Base-by-base conservation (phyloP, 92 coral and sea anemone species). In the Zoanthus solanderi region DNA sequence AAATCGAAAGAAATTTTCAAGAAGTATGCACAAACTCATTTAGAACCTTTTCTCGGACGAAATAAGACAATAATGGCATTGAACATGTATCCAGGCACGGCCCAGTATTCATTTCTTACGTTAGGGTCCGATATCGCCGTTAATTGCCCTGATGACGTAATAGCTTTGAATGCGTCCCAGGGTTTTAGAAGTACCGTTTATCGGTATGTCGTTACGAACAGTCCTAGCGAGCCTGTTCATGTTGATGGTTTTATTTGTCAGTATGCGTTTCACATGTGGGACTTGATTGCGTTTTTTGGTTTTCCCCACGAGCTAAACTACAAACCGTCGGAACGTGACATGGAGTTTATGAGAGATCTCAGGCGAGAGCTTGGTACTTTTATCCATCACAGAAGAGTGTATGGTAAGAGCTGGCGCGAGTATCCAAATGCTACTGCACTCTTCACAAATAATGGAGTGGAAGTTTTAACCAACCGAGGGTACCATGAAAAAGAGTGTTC, bases 211-310 rank as follows among this genome's bases (percentile, higher is more conserved):
- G 87, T 88, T 14, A 93, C 95, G 50, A 88, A 88, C 60, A 68
- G 79, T 46, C 95, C 93, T 2, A 78, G 90, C 73, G 34, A 28
- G 2, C 88, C 88, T 4, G 52, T 89, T 29, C 31, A 76, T 63
- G 53, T 72, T 11, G 16, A 81, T 57, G 84, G 84, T 28, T 79
- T 80, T 47, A 88, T 79, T 31, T 79, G 87, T 17, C 54, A 60
- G 18, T 90, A 87, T 63, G 87, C 95, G 11, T 84, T 90, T 61
- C 95, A 93, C 73, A 88, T 88, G 93, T 93, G 92, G 95, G 95
- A 93, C 46, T 83, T 93, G 34, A 77, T 90, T 31, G 90, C 96
- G 11, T 90, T 90, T 58, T 93, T 90, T 65, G 93, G 93, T 66
- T 90, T 88, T 18, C 93, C 90, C 2, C 57, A 56, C 12, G n/a